phyloP scores from a whole-genome alignment of 2,888 invertebrate genomes.

The Copidosoma aretas region DNA sequence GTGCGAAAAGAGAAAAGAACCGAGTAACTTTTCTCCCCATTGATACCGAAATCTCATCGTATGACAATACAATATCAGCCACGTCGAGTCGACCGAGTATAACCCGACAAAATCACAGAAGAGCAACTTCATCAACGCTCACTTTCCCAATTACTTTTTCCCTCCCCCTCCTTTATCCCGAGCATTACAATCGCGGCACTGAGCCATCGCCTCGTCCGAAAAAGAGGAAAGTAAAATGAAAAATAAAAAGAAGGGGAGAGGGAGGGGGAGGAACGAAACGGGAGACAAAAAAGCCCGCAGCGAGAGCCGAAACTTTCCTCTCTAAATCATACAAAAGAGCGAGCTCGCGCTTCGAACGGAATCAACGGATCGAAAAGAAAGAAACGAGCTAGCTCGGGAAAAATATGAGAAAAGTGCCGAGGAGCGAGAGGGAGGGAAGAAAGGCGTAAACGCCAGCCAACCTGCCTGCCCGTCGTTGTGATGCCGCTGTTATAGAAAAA shows the following conservation, averaged over 20 bases:
- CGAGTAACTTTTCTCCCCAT: background rate
- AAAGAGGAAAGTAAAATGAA: background rate
- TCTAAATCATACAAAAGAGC: constrained; percentile 28
- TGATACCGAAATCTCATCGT: background rate
- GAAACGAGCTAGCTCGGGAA: constrained; percentile 8
- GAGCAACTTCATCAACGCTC: constrained; percentile 6
- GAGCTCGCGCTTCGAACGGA: constrained; percentile 11
- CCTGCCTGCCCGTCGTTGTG: background rate
- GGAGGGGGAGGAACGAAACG: background rate
- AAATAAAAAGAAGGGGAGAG: too few species aligned
- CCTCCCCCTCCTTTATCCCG: background rate
- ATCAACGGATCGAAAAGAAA: constrained; percentile 24
- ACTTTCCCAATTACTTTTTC: constrained; percentile 5
- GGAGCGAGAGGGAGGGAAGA: constrained; percentile 6
- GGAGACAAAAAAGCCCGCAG: background rate
- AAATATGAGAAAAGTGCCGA: constrained; percentile 37
- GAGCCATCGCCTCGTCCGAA: background rate
- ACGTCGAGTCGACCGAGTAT: background rate
- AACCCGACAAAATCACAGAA: background rate
- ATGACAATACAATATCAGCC: background rate
- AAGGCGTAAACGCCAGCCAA: background rate
- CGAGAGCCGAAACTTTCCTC: constrained; percentile 29
- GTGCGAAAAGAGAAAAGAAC: too few species aligned
- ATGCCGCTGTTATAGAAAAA: background rate
- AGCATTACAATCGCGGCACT: too few species aligned